Base-by-base conservation (phyloP, 2,888 invertebrate genomes). In the Amblyjoppa fuscipennis region DNA sequence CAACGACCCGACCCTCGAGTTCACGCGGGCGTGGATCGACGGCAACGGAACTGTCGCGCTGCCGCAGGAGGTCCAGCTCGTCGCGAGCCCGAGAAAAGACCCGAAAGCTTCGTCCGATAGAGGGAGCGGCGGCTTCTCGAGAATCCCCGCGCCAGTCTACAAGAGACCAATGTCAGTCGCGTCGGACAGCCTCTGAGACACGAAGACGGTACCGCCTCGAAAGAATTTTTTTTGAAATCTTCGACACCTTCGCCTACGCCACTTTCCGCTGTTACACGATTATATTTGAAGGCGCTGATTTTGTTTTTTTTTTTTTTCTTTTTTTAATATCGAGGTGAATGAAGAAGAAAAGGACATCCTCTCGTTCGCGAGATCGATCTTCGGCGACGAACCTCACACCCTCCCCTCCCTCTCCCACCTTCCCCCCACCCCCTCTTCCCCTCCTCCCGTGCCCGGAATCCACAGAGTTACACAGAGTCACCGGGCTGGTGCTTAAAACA, bases 11-110 rank as follows among this genome's bases (percentile, higher is more conserved):
- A 96, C 96, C 71, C 96, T 96, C 87, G 96, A 97, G 88, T 96
- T 96, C 92, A 96, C 97, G 7, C 96, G 96, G 38, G 96, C 96
- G 13, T 96, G 97, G 97, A 96, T 97, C 45, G 96, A 96, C 94
- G 96, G 96, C 87, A 96, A 96, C 92, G 96, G 96, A 0, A 96
- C 96, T 87, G 93, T 96, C 71, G 96, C 96, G 88, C 76, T 93
- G 78, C 91, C 93, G 1, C 88, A 91, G 74, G 90, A 90, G 66
- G 81, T 89, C 89, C 91, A 94, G 90, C 94, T 94, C 89, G 74
- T 91, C 53, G 93, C 95, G 20, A 95, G 94, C 87, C 95, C 95
- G 0, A 93, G 95, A 76, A 95, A 95, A 88, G 95, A 95, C 89
- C 94, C 95, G 0, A 94, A 95, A 87, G 92, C 95, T 1, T 78